Evolutionary conservation across 2,888 invertebrate genomes (phyloP), one percentile per base, ranked within the genome.

Genomic region (Ophioninae sp.): DNA sequence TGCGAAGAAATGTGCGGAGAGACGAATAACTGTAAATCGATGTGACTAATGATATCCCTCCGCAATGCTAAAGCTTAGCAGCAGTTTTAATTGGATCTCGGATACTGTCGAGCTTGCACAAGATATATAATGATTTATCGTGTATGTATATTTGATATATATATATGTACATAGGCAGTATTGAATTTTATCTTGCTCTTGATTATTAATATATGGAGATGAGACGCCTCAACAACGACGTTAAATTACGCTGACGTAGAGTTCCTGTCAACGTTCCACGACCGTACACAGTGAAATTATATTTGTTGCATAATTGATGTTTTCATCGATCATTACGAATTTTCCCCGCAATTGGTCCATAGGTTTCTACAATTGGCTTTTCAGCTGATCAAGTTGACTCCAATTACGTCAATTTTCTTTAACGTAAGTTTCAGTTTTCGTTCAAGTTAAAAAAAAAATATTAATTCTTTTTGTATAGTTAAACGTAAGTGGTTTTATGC

Each of bases 71-170:
- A 5, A 9, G 20, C 39, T 20, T 20, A 17, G 20, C 56, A 8
- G 3, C 23, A 41, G 41, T 68, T 68, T 68, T 51, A 44, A 68
- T 68, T 68, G 68, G 44, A 68, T 22, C 10, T 68, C 23, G 23
- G 23, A 68, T 68, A 44, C 44, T 68, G 13, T 20, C 13, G 13
- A 6, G 51, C 13, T 51, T 51, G 51, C 51, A 13, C 17, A 6
- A 6, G 51, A 17, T 51, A 51, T 51, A 51, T 51, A 51, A 51
- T 51, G 51, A 51, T 51, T 6, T 51, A 51, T 30, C 6, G 51
- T 51, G 17, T 51, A 17, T 44, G 13, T 44, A 13, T 17, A 51
- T 51, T 17, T 51, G 30, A 17, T 51, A 10, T 44, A 44, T 44
- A 8, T 7, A 44, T 44, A 10, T 8, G 10, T 67, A 6, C 9